Percentiles rank a stretch among this genome's conserved stretches.
These are phyloP conservation scores for Mya arenaria DNA, from an alignment of 1,140 invertebrate genomes.

Conservation along the genomic window DNA sequence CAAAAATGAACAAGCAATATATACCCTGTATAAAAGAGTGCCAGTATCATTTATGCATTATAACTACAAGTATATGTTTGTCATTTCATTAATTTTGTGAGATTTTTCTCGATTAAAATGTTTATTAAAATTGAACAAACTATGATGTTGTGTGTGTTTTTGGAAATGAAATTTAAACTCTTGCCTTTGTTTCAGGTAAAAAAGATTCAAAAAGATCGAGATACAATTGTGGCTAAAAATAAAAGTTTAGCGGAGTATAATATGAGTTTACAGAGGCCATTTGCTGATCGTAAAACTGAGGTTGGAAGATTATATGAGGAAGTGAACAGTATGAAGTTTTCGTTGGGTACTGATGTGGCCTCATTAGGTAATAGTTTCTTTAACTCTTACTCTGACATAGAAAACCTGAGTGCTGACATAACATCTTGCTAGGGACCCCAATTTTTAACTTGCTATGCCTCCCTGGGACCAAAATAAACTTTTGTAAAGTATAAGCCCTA, in stretches of 20 bases:
- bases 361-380: constrained; percentile 66
- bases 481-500: too few relatives aligned
- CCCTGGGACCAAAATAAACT: too few relatives aligned
- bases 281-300: constrained; percentile 86
- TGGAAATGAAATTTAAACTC: constrained; percentile 64
- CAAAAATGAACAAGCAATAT: not conserved
- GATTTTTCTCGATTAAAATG: not conserved
- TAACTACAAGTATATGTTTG: not conserved
- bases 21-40: not conserved
- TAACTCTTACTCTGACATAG: too few relatives aligned
- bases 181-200: constrained; percentile 85
- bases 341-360: constrained; percentile 58
- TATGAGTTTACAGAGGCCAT: constrained; percentile 89
- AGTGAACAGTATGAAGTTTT: constrained; percentile 62
- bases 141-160: constrained; percentile 27
- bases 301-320: constrained; percentile 86
- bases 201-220: constrained; percentile 90
- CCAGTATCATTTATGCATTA: not conserved
- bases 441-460: too few relatives aligned
- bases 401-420: too few relatives aligned
- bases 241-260: constrained; percentile 93
- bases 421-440: too few relatives aligned
- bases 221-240: constrained; percentile 92
- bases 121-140: not conserved
- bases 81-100: constrained; percentile 29